Evolutionary conservation across 2,113 vertebrate species (phyloP).

Genomic region (Mastomys natalensis): DNA sequence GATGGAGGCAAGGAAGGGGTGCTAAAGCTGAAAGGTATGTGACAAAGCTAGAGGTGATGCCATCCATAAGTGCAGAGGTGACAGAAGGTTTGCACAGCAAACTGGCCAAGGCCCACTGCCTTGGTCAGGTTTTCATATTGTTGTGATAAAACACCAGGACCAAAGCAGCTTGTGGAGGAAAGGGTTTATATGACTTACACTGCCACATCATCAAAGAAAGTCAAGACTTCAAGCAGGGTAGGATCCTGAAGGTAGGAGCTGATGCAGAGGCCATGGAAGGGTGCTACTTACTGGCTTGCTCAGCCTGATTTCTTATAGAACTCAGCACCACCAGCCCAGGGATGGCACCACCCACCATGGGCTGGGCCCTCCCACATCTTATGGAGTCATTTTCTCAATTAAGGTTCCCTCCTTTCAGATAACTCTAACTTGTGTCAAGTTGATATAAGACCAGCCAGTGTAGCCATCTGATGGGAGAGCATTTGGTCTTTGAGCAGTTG

Average conservation of each 20-base stretch:
- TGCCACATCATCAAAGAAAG: neutral
- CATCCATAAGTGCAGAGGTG: neutral
- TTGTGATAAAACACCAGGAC: neutral
- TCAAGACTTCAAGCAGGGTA: neutral
- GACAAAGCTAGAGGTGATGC: neutral
- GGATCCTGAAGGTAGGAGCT: neutral
- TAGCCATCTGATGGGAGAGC: neutral
- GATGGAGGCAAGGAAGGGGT: neutral
- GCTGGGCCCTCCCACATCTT: neutral
- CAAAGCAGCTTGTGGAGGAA: neutral
- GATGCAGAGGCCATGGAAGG: too few relatives aligned
- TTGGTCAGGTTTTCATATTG: neutral
- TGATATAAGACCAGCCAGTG: neutral
- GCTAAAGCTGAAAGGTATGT: neutral
- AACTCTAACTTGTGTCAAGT: neutral
- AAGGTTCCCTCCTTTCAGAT: neutral
- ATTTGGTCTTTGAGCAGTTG: rapidly evolving
- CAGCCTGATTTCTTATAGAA: neutral
- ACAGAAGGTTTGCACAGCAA: too few relatives aligned
- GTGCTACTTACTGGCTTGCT: neutral
- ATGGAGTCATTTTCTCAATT: neutral
- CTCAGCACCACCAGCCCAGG: neutral
- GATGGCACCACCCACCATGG: neutral
- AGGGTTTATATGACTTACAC: neutral
- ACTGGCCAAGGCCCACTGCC: neutral